Evolutionary conservation across 2,113 vertebrate genomes (phyloP).

Genomic region (Nycticebus coucang): DNA sequence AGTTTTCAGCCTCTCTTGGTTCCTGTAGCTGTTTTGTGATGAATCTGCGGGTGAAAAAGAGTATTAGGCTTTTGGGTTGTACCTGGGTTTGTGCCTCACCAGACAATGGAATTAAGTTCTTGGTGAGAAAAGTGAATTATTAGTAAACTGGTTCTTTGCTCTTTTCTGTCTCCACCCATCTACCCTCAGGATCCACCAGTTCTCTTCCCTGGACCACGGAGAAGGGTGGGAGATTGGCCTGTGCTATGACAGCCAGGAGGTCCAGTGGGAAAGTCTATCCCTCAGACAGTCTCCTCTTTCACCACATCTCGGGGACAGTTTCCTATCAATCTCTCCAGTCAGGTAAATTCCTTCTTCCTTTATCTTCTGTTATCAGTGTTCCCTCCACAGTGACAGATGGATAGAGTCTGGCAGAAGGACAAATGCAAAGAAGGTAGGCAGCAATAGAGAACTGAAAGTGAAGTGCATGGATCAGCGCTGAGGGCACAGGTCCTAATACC

Average conservation of each 20-base stretch:
- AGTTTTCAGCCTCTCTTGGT: constrained; percentile 18
- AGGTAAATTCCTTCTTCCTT: neutral
- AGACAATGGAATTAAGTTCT: neutral
- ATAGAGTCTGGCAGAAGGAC: constrained; percentile 23
- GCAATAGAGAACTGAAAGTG: constrained; percentile 32
- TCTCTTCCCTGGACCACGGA: neutral
- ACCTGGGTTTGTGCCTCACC: neutral
- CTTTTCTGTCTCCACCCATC: neutral
- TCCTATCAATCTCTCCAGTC: constrained; percentile 7
- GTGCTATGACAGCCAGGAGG: neutral
- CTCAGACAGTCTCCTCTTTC: neutral
- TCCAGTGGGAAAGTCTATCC: neutral
- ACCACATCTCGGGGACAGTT: neutral
- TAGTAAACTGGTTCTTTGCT: neutral
- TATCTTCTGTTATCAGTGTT: constrained; percentile 1
- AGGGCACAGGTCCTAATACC: neutral
- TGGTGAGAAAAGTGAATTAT: neutral
- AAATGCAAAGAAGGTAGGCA: neutral
- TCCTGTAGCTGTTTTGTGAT: neutral
- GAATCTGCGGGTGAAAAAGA: constrained; percentile 52
- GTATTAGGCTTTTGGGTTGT: neutral
- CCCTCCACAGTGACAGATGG: neutral
- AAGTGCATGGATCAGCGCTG: neutral
- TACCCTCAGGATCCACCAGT: neutral
- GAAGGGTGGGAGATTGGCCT: neutral